These are phyloP conservation scores for Phylloscopus collybita DNA, from an alignment of 2,797 vertebrate genomes.

Conservation along the genomic window DNA sequence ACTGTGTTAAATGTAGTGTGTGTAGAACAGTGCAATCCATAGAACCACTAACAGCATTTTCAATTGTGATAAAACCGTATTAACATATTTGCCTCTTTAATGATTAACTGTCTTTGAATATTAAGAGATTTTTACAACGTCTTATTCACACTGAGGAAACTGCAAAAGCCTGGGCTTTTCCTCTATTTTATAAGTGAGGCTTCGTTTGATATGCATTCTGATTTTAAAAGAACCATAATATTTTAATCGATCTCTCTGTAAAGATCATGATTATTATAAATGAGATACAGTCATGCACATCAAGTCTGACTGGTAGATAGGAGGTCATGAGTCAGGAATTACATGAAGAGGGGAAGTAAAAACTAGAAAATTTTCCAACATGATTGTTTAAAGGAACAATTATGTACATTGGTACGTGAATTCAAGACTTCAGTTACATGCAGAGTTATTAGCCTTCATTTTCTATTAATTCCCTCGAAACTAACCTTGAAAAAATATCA, in stretches of 20 bases:
- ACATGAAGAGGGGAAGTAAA: conserved; percentile 28
- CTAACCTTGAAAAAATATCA: conserved; percentile 51
- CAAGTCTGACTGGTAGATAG: conserved; percentile 51
- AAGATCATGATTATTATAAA: conserved; percentile 53
- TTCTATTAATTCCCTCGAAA: conserved; percentile 65
- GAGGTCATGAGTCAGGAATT: conserved; percentile 51
- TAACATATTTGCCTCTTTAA: conserved; percentile 56
- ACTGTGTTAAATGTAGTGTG: neutral
- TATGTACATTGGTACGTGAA: conserved; percentile 45
- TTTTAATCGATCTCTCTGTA: conserved; percentile 62
- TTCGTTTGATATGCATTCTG: conserved; percentile 44
- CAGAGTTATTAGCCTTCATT: conserved; percentile 59
- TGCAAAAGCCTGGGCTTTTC: neutral
- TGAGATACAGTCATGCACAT: conserved; percentile 51
- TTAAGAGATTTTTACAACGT: conserved; percentile 54
- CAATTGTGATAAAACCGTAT: conserved; percentile 50
- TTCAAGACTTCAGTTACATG: conserved; percentile 54
- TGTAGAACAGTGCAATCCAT: neutral
- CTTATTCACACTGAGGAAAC: conserved; percentile 1
- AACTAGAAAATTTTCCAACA: conserved; percentile 51
- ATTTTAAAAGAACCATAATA: conserved; percentile 58
- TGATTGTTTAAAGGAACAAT: conserved; percentile 66
- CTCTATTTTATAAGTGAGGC: conserved; percentile 26
- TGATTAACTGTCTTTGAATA: conserved; percentile 63
- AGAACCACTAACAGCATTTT: conserved; percentile 32